Percentiles rank a stretch among this genome's conserved stretches.
Conservation (phyloP, 2,113 vertebrate species). For the Rissa tridactyla region DNA sequence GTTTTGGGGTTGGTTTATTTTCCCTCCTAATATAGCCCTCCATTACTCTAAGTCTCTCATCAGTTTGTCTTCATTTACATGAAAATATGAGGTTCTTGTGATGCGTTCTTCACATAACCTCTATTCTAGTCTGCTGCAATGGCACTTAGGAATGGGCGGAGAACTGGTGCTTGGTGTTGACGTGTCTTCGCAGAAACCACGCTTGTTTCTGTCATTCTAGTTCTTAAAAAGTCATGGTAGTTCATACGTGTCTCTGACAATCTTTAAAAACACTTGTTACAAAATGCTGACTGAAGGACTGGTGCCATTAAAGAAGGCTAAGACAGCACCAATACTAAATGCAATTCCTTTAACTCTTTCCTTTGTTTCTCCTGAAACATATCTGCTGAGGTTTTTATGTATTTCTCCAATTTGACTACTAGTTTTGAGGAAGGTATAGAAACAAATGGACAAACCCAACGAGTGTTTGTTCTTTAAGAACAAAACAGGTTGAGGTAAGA, state of each 20-base stretch:
- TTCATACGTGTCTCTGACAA: not conserved
- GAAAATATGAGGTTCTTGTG: not conserved
- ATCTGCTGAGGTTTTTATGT: not conserved
- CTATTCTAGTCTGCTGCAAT: not conserved
- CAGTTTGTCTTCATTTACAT: not conserved
- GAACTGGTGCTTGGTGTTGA: not conserved
- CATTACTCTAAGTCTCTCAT: not conserved
- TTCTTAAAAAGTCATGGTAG: not conserved
- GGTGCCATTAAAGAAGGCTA: not conserved
- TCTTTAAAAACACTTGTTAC: not conserved
- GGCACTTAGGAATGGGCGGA: accelerated
- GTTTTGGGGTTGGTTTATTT: not conserved
- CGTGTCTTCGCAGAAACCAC: accelerated
- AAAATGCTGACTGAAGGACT: not conserved
- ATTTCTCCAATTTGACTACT: not conserved
- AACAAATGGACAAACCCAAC: not conserved
- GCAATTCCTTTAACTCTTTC: not conserved
- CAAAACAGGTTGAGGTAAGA: not conserved
- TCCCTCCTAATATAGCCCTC: not conserved
- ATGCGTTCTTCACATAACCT: not conserved
- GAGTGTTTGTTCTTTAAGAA: not conserved
- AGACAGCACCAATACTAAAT: not conserved
- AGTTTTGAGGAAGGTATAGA: not conserved
- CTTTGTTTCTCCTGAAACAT: not conserved
- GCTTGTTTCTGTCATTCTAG: not conserved